Evolutionary conservation across 1,140 invertebrate genomes (phyloP), one percentile per base, ranked within the genome.

Genomic region (Parapsyche elsis): DNA sequence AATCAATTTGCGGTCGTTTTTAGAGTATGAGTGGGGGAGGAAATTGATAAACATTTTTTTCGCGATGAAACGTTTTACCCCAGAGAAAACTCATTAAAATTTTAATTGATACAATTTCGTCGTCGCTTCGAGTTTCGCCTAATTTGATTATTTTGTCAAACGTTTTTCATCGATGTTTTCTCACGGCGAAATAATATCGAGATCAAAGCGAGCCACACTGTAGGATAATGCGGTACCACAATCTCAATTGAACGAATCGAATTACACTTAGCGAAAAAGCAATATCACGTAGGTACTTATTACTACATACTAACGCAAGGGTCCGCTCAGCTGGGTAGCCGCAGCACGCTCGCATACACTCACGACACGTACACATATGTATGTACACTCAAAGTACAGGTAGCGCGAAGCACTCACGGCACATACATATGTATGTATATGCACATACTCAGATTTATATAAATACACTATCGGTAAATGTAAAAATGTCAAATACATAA

Each of bases 101-200:
- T 73, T 73, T 73, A 73, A 73, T 73, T 73, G 44, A 73, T 46
- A 46, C 71, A 73, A 73, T 73, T 73, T 73, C 71, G 71, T 45
- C 45, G 14, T 46, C 45, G 23, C 45, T 45, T 12, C 45, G 71
- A 49, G 45, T 73, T 38, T 38, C 30, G 45, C 14, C 45, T 73
- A 46, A 73, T 73, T 73, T 46, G 16, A 73, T 73, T 46, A 73
- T 73, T 73, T 46, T 23, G 45, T 73, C 64, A 26, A 67, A 67
- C 64, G 64, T 67, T 67, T 67, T 30, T 67, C 21, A 23, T 67
- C 24, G 64, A 67, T 19, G 59, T 61, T 61, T 61, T 61, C 49
- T 53, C 30, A 38, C 30, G 30, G 30, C 49, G 59, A 61, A 14
- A 23, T 16, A 61, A 26, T 67, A 67, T 67, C 64, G 24, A 67